These are phyloP conservation scores for Barnardius zonarius DNA, from an alignment of 2,113 vertebrate species.

Conservation along the genomic window DNA sequence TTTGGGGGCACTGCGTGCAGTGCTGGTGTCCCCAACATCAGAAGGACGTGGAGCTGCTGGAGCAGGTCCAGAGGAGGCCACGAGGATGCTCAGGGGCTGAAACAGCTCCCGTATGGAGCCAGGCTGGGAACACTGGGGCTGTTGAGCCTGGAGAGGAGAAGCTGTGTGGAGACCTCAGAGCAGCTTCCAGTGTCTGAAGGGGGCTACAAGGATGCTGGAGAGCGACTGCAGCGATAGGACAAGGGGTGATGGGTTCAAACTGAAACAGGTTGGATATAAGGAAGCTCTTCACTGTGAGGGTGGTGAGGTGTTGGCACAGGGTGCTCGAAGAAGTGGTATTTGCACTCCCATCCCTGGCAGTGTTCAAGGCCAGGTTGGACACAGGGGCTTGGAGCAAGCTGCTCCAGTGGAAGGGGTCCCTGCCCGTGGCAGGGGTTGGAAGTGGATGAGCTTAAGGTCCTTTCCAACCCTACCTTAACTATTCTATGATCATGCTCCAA, in stretches of 20 bases:
- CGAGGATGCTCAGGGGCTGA: not conserved
- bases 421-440: not conserved
- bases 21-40: not conserved
- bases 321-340: too few species aligned
- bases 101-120: not conserved
- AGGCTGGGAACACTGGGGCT: not conserved
- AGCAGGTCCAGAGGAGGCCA: not conserved
- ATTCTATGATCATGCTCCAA: rapidly evolving
- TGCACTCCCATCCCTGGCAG: not conserved
- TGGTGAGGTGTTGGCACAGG: too few species aligned
- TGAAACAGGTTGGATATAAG: too few species aligned
- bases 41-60: not conserved
- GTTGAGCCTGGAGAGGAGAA: not conserved
- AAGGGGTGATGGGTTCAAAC: too few species aligned
- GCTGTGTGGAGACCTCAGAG: not conserved
- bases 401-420: not conserved
- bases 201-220: too few species aligned
- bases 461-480: not conserved
- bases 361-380: not conserved
- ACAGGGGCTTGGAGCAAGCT: not conserved
- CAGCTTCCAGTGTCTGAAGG: too few species aligned
- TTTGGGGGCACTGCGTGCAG: not conserved
- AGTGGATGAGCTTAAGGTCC: not conserved
- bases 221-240: too few species aligned
- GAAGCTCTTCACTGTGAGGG: too few species aligned